Conservation (phyloP, 2,797 vertebrate species). For the Mionectes olivaceus region DNA sequence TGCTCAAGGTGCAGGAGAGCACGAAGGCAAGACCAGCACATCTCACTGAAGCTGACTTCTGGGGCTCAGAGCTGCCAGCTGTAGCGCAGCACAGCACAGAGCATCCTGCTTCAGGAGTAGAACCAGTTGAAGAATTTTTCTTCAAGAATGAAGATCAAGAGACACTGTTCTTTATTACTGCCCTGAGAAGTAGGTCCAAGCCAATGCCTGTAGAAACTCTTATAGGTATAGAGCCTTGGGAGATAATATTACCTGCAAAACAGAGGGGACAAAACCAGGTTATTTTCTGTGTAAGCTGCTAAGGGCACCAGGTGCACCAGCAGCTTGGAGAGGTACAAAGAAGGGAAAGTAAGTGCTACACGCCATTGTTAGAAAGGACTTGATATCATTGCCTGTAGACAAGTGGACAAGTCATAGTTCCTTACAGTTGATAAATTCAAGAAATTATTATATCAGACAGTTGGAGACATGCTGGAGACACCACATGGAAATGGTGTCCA, state of each 20-base stretch:
- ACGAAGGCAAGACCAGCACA: rapidly evolving
- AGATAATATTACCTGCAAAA: background rate
- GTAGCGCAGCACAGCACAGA: rapidly evolving
- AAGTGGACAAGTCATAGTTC: rapidly evolving
- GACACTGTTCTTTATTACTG: background rate
- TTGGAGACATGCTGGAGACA: background rate
- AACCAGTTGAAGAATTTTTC: background rate
- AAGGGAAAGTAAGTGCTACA: background rate
- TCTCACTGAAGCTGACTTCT: background rate
- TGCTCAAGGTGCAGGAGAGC: rapidly evolving
- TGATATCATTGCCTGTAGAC: rapidly evolving
- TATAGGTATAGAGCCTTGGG: background rate
- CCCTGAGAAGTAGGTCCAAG: background rate
- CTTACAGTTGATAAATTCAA: background rate
- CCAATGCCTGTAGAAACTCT: background rate
- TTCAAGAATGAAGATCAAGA: background rate
- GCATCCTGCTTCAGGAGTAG: background rate
- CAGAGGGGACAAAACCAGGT: background rate
- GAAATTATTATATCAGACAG: background rate
- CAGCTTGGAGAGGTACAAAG: background rate
- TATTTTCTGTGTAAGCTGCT: background rate
- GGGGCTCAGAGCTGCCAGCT: background rate
- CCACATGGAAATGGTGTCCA: background rate
- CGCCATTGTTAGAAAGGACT: background rate
- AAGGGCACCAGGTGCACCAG: background rate